These are phyloP conservation scores for Nixonia krombeini DNA, from an alignment of 1,140 invertebrate genomes.

Conservation along the genomic window DNA sequence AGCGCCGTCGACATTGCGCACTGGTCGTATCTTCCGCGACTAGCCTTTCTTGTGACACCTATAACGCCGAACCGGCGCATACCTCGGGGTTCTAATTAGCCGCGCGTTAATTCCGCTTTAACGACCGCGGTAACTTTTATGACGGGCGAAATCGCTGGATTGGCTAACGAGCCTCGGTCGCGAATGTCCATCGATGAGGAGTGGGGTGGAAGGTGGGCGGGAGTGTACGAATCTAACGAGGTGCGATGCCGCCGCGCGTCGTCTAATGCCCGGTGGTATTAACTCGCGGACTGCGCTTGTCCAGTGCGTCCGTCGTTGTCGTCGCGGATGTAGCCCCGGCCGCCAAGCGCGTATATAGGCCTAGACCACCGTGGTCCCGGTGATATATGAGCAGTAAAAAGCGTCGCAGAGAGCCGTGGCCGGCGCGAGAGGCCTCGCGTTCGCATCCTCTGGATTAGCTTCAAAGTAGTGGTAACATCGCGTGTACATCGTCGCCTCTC, in stretches of 20 bases:
- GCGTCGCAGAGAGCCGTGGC: slow-evolving; percentile 24
- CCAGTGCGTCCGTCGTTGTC: too few species aligned
- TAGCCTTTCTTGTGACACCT: not conserved
- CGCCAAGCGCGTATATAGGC: not conserved
- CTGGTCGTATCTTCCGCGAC: slow-evolving; percentile 19
- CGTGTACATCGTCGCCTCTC: slow-evolving; percentile 30
- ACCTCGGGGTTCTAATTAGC: slow-evolving; percentile 32
- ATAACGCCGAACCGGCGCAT: slow-evolving; percentile 19
- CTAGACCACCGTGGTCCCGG: slow-evolving; percentile 21
- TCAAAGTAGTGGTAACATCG: slow-evolving; percentile 47
- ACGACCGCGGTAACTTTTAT: slow-evolving; percentile 18
- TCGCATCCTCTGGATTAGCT: slow-evolving; percentile 22
- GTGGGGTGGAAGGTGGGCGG: too few species aligned
- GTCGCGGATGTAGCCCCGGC: too few species aligned
- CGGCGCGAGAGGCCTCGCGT: slow-evolving; percentile 8
- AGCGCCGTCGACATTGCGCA: not conserved
- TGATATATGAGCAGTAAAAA: slow-evolving; percentile 53
- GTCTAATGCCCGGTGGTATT: too few species aligned
- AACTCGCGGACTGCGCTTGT: too few species aligned
- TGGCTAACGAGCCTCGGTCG: too few species aligned
- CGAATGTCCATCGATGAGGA: too few species aligned
- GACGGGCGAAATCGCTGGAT: too few species aligned
- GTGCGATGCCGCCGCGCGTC: too few species aligned
- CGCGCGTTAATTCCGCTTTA: slow-evolving; percentile 39
- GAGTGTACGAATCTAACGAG: too few species aligned